phyloP scores from a whole-genome alignment of 1,140 invertebrate species.

The Dendroctonus ponderosae region DNA sequence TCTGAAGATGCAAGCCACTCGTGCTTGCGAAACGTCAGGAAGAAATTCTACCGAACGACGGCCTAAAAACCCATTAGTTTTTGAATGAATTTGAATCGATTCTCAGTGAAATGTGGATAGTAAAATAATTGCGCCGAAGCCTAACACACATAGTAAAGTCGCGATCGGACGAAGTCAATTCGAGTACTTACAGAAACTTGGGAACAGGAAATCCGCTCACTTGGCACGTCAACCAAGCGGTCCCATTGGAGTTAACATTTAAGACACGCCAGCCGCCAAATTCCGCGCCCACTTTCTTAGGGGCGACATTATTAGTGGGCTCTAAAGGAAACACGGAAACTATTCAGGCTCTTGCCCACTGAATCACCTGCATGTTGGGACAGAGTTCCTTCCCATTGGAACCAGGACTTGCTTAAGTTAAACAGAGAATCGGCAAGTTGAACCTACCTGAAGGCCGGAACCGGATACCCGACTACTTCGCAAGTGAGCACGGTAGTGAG shows the following conservation, averaged over 20 bases:
- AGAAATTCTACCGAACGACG: too few relatives aligned
- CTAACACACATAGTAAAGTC: too few relatives aligned
- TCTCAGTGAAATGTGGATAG: too few relatives aligned
- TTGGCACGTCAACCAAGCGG: conserved; percentile 65
- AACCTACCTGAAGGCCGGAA: conserved; percentile 59
- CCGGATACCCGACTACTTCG: conserved; percentile 59
- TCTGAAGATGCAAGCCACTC: too few relatives aligned
- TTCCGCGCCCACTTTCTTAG: conserved; percentile 60
- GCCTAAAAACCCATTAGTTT: too few relatives aligned
- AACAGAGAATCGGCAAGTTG: conserved; percentile 20
- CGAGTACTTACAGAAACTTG: conserved; percentile 60
- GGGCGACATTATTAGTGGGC: conserved; percentile 53
- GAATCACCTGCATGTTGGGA: neutral
- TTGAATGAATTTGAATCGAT: too few relatives aligned
- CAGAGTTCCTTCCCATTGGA: neutral
- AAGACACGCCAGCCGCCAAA: conserved; percentile 68
- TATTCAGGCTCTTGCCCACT: too few relatives aligned
- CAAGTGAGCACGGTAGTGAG: conserved; percentile 55
- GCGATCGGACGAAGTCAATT: neutral
- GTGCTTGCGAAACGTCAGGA: too few relatives aligned
- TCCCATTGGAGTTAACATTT: conserved; percentile 57
- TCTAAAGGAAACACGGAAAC: conserved; percentile 44
- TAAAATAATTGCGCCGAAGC: too few relatives aligned
- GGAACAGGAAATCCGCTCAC: conserved; percentile 67
- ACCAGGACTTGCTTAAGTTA: conserved; percentile 34